Evolutionary conservation across 1,140 invertebrate species (phyloP), one percentile per base, ranked within the genome.

Genomic region (Pogonus chalceus): DNA sequence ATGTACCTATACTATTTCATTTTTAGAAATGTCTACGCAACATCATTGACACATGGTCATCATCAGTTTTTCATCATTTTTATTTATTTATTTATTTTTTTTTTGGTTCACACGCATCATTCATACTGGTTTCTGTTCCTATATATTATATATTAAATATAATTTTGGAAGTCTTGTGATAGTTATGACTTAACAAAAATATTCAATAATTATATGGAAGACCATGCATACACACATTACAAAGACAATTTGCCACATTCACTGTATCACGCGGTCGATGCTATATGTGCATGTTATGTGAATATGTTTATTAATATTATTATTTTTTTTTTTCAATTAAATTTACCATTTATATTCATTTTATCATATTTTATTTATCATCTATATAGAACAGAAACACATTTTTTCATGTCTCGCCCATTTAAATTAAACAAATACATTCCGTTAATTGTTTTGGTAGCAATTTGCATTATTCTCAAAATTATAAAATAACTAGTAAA

Each of bases 151-250:
- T n/a, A 7, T 43, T 43, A 43, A 43, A 43, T 43, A 43, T 43
- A 18, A 12, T 43, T 43, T 43, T 43, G 37, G 37, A 43, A 43
- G 37, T 43, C 37, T 43, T 43, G 37, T 18, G 37, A 43, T 43
- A 43, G 9, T 43, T 16, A 43, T 43, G 37, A 18, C 18, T 43
- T 43, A 43, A 43, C 18, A 43, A 43, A 43, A 43, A 43, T 43
- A 43, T 43, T n/a, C 37, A 43, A 43, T 43, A 43, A 43, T 12
- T 43, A 31, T 31, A 43, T 43, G 37, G 37, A 43, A 43, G 37
- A 43, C 37, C 37, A 43, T 43, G 18, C 37, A 43, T 43, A 43
- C 37, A 43, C 37, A 43, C 37, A 9, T 43, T 12, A 43, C 37
- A 43, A 43, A 43, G 9, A 43, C 37, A 43, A 10, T n/a, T 16